Evolutionary conservation across 2,113 vertebrate genomes (phyloP), one percentile per base, ranked within the genome.

Genomic region (Ginglymostoma cirratum): DNA sequence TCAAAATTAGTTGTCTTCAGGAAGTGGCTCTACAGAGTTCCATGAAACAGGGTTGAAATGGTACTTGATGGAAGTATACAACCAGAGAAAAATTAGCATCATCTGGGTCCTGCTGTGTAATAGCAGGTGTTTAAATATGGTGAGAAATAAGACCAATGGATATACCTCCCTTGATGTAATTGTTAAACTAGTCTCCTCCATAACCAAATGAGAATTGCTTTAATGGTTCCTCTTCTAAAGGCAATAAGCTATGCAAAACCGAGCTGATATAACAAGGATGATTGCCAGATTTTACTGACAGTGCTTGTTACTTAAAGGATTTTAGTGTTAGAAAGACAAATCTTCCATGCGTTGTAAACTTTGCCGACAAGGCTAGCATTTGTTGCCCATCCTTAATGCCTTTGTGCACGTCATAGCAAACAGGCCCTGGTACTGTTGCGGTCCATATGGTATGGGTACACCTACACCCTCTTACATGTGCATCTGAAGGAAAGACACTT

Each of bases 1-100:
- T 61, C 30, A 19, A 67, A 93, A 66, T 92, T 92, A 92, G 55
- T 92, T 92, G 34, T 65, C 89, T 66, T 66, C 34, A 93, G 89
- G 38, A 38, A 66, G 61, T 66, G 55, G 61, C 61, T 61, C 34
- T 34, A 19, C 65, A 38, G 89, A 92, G 61, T 66, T 67, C 61
- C 38, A 61, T 66, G 15, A 93, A 66, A 67, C 89, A 93, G 23
- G 34, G 65, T 34, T 61, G 86, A 48, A 30, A 61, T 92, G 87
- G 52, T 92, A 34, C 34, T 66, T 7, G 55, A 89, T 90, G 89
- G 30, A 93, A n/a, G 34, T 93, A n/a, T n/a, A 38, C 61, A 93
- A 93, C 34, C 89, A 42, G 87, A 34, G n/a, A 93, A 93, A 92
- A 93, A 38, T 38, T 66, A 10, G 17, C 23, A 93, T 67, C 34